phyloP scores from a whole-genome alignment of 2,113 vertebrate genomes.

The Zeus faber region DNA sequence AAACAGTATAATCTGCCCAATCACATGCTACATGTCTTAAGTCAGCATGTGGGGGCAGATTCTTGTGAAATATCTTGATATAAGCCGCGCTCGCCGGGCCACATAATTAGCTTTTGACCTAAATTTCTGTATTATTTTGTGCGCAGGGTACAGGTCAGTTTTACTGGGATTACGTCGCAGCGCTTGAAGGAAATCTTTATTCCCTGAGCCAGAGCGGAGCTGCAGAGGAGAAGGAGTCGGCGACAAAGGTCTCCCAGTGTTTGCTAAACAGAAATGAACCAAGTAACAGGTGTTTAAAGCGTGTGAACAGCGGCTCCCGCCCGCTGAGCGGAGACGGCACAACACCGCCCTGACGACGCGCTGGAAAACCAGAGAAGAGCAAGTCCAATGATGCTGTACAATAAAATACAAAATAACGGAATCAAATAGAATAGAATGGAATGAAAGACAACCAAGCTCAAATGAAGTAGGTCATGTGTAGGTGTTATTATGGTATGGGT shows the following conservation, averaged over 20 bases:
- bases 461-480: too few species aligned
- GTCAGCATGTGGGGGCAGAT: conserved; percentile 21
- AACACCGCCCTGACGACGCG: too few species aligned
- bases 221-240: conserved; percentile 10
- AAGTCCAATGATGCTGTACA: too few species aligned
- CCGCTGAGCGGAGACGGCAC: too few species aligned
- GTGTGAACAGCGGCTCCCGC: conserved; percentile 33
- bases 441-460: too few species aligned
- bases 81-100: conserved; percentile 60
- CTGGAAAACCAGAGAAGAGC: too few species aligned
- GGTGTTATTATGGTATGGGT: too few species aligned
- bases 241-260: conserved; percentile 36
- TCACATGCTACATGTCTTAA: conserved; percentile 51
- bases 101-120: conserved; percentile 72
- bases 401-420: too few species aligned
- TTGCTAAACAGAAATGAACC: conserved; percentile 41
- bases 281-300: conserved; percentile 58
- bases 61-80: conserved; percentile 63
- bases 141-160: conserved; percentile 54
- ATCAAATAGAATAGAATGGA: too few species aligned
- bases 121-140: conserved; percentile 53
- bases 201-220: too few species aligned
- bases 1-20: conserved; percentile 42
- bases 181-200: conserved; percentile 34
- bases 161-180: conserved; percentile 42